Conservation (phyloP, 2,888 invertebrate genomes). For the Flexamia atlantica region DNA sequence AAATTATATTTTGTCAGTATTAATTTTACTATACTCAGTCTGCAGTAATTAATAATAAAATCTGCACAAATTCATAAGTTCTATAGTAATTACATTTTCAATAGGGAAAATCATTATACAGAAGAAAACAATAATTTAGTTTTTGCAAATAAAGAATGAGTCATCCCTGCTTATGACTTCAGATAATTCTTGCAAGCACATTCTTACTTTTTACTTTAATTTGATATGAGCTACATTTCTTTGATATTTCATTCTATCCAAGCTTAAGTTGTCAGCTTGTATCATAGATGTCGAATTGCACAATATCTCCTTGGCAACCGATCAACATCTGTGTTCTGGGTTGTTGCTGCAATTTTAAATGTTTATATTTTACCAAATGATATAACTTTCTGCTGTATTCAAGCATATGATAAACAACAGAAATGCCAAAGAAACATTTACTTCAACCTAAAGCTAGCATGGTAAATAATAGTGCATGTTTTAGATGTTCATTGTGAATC, state of each 20-base stretch:
- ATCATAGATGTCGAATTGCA: background rate
- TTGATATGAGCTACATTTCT: too few relatives aligned
- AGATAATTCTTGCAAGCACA: too few relatives aligned
- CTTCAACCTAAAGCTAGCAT: conserved; percentile 42
- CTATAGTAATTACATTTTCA: too few relatives aligned
- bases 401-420: background rate
- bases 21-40: too few relatives aligned
- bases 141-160: too few relatives aligned
- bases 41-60: too few relatives aligned
- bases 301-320: conserved; percentile 6
- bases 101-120: too few relatives aligned
- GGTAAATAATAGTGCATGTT: conserved; percentile 54
- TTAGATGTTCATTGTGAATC: conserved; percentile 2
- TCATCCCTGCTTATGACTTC: too few relatives aligned
- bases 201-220: too few relatives aligned
- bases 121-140: too few relatives aligned
- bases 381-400: conserved; percentile 6
- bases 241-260: background rate
- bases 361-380: background rate
- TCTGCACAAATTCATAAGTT: too few relatives aligned
- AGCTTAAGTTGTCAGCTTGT: background rate
- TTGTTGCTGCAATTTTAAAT: background rate
- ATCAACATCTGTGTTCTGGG: conserved; percentile 8
- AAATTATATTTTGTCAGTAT: too few relatives aligned
- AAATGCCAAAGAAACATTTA: conserved; percentile 41